These are phyloP conservation scores for Thyatira batis DNA, from an alignment of 2,888 invertebrate genomes.

Conservation along the genomic window DNA sequence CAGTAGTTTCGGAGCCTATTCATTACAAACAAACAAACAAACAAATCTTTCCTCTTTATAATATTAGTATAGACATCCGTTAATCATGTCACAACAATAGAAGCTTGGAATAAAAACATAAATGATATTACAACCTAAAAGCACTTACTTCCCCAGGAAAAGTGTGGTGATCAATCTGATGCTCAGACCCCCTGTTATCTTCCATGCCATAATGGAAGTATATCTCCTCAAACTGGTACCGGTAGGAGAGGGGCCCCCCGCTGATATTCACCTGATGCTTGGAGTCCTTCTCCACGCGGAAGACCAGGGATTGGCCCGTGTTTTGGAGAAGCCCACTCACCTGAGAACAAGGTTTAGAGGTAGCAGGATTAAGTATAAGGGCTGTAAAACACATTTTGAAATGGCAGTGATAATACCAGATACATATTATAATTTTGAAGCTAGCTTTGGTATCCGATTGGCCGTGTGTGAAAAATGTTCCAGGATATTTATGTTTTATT, in stretches of 20 bases:
- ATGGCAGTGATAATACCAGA: too few relatives aligned
- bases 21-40: too few relatives aligned
- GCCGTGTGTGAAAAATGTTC: too few relatives aligned
- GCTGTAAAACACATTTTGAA: too few relatives aligned
- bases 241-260: constrained; percentile 97
- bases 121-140: background rate
- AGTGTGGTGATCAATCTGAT: constrained; percentile 95
- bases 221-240: constrained; percentile 97
- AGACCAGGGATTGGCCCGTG: constrained; percentile 96
- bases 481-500: too few relatives aligned
- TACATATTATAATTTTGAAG: too few relatives aligned
- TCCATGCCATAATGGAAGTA: constrained; percentile 97
- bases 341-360: constrained; percentile 67
- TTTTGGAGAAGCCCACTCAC: constrained; percentile 94
- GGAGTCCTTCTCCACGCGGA: constrained; percentile 94
- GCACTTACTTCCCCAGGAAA: constrained; percentile 97
- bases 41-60: too few relatives aligned
- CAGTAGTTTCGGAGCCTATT: too few relatives aligned
- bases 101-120: background rate
- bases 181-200: constrained; percentile 96
- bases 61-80: too few relatives aligned
- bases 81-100: too few relatives aligned
- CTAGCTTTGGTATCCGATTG: too few relatives aligned
- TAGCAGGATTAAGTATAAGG: too few relatives aligned
- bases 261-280: constrained; percentile 97